phyloP scores from a whole-genome alignment of 2,113 vertebrate genomes.

The Periophthalmodon schlosseri region DNA sequence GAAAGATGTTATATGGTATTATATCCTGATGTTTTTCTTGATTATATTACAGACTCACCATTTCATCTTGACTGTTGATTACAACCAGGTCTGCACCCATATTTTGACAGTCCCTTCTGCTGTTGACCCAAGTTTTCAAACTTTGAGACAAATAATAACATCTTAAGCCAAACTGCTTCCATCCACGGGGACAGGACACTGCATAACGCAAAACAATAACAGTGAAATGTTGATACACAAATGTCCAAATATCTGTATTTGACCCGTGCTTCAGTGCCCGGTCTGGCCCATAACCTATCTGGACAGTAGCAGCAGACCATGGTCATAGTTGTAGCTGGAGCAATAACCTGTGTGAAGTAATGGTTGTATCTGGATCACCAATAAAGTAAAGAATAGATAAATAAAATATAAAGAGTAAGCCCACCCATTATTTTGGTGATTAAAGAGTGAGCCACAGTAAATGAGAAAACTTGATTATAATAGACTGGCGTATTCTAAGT shows the following conservation, averaged over 20 bases:
- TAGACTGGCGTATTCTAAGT: too few species aligned
- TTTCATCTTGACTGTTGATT: conserved; percentile 5
- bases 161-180: conserved; percentile 15
- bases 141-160: conserved; percentile 8
- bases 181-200: conserved; percentile 25
- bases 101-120: background rate
- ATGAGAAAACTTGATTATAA: too few species aligned
- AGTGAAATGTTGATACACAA: background rate
- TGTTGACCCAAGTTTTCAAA: rapidly evolving
- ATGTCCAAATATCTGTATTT: background rate
- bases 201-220: background rate
- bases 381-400: too few species aligned
- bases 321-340: too few species aligned
- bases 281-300: too few species aligned
- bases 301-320: too few species aligned
- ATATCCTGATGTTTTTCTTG: background rate
- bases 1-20: background rate
- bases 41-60: conserved; percentile 14
- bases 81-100: conserved; percentile 18
- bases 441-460: too few species aligned
- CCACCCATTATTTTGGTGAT: too few species aligned
- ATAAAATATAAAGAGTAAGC: too few species aligned
- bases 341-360: too few species aligned
- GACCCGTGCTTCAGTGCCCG: background rate
- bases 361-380: too few species aligned